Evolutionary conservation across 2,888 invertebrate species (phyloP), one percentile per base, ranked within the genome.

Genomic region (Argyresthia albistria): DNA sequence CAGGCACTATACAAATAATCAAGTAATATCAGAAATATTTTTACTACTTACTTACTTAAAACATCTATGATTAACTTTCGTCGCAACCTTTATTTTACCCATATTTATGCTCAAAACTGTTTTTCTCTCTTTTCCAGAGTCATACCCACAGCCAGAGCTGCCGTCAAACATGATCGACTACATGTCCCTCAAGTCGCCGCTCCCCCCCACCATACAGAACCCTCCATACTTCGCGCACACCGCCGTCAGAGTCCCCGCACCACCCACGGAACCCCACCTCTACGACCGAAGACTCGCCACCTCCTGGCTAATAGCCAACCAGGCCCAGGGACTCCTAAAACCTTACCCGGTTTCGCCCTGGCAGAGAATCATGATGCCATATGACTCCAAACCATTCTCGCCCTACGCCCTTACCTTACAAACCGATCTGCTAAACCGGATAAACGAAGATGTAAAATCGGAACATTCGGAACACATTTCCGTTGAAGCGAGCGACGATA

Each of bases 401-500:
- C 84, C 88, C 0, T 86, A 87, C 60, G 75, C 79, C 1, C 58
- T 83, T 1, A 79, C 66, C 53, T 62, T 84, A 8, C 81, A 81
- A 54, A 80, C 65, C 50, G 82, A 84, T 55, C 66, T 84, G 1
- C 59, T 82, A 11, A 79, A 70, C 59, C 70, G 78, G 70, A 80
- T 80, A 37, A 65, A 76, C 0, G 84, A 87, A 7, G 86, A 82
- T 54, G 77, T 81, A 0, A 87, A 86, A 60, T 80, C 83, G 0
- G 86, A 86, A 49, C 66, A 72, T 55, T 73, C 78, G 16, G 69
- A 90, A 75, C 76, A 89, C 61, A 71, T 90, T 61, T 80, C 89
- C 53, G 76, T 90, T 46, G 79, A 90, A 87, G 80, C 89, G 0
- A 91, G 91, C 55, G 91, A 91, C 54, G 91, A 91, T 58, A 91